A percentile compares a stretch with the other conserved stretches of the same genome.
phyloP scores from a whole-genome alignment of 2,113 vertebrate genomes.

The Ivindomyrus marchei region DNA sequence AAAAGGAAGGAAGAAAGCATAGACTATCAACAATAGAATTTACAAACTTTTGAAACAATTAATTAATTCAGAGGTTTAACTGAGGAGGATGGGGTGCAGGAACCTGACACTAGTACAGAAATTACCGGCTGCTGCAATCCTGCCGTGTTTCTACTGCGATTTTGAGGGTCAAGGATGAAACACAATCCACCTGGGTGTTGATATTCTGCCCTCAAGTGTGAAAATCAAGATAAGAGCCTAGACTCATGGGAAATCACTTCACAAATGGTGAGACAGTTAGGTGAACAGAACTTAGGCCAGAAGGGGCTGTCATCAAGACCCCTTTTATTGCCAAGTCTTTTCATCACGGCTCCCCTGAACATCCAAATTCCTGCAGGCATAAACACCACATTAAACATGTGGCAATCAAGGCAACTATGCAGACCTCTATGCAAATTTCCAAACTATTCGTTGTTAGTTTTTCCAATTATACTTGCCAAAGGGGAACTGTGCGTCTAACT shows the following conservation, averaged over 20 bases:
- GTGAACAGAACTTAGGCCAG: not conserved
- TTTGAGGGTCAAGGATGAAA: conserved; percentile 6
- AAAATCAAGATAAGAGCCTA: not conserved
- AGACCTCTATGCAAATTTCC: not conserved
- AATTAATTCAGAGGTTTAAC: not conserved
- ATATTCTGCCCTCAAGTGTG: not conserved
- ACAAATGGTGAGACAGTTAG: not conserved
- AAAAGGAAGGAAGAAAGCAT: not conserved
- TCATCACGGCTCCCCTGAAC: not conserved
- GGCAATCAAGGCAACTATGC: not conserved
- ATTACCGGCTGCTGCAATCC: not conserved
- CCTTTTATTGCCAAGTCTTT: not conserved
- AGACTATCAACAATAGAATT: not conserved
- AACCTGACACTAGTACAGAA: not conserved
- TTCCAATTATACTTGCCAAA: not conserved
- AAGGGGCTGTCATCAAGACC: not conserved
- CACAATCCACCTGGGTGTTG: not conserved
- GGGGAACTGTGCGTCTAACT: not conserved
- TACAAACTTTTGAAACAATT: not conserved
- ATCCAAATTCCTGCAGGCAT: not conserved
- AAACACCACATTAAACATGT: not conserved
- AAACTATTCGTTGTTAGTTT: not conserved
- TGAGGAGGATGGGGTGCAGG: too few species aligned
- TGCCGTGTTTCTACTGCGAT: not conserved
- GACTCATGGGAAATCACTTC: conserved; percentile 3